A percentile compares a stretch with the other conserved stretches of the same genome.
phyloP scores from a whole-genome alignment of 2,797 vertebrate genomes.

The Manis crassicaudata region DNA sequence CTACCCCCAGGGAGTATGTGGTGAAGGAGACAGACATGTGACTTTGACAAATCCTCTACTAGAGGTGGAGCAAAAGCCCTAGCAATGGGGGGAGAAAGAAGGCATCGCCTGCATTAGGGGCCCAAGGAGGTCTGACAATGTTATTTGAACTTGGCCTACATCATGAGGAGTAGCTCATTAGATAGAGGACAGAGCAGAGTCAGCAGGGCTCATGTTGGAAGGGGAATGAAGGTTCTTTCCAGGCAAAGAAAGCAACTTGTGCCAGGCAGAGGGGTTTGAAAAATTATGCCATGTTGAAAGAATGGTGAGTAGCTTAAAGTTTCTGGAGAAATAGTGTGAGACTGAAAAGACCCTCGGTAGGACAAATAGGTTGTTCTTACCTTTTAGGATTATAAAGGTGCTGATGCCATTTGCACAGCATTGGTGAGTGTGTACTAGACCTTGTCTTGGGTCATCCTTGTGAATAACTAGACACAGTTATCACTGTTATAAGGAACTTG shows the following conservation, averaged over 20 bases:
- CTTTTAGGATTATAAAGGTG: neutral
- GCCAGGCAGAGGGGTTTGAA: neutral
- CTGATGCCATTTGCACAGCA: too few relatives aligned
- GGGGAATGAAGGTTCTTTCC: neutral
- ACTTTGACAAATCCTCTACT: neutral
- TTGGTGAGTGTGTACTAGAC: accelerated
- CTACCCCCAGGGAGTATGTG: neutral
- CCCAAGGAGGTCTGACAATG: neutral
- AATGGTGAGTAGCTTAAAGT: neutral
- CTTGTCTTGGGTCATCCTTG: neutral
- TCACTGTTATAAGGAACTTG: neutral
- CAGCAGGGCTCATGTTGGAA: neutral
- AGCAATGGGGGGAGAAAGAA: neutral
- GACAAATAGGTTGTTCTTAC: neutral
- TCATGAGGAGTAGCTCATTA: neutral
- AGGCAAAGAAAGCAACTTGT: neutral
- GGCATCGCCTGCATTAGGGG: neutral
- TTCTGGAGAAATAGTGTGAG: neutral
- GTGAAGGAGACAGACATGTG: neutral
- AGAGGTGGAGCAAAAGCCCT: accelerated
- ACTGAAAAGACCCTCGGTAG: neutral
- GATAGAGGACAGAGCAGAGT: too few relatives aligned
- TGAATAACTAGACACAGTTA: neutral
- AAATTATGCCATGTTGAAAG: neutral
- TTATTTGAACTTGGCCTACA: neutral